These are phyloP conservation scores for Pedionomus torquatus DNA, from an alignment of 2,113 vertebrate genomes.

Conservation along the genomic window DNA sequence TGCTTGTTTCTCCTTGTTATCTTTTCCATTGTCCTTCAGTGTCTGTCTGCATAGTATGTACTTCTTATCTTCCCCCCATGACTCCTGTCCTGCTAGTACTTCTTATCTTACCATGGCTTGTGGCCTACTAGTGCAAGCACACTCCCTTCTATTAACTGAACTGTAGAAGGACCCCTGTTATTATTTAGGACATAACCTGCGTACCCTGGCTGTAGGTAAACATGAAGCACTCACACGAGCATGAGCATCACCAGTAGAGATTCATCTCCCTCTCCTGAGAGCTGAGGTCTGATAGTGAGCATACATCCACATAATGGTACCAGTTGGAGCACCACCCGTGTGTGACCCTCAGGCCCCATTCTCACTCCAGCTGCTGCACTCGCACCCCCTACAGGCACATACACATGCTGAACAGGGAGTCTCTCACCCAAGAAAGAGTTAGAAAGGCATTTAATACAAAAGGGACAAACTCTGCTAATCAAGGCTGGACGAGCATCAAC, in stretches of 20 bases:
- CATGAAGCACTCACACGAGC: accelerated
- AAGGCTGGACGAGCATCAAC: not conserved
- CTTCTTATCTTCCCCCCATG: too few relatives aligned
- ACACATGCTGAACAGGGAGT: not conserved
- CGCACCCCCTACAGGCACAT: accelerated
- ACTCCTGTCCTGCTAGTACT: too few relatives aligned
- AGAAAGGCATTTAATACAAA: not conserved
- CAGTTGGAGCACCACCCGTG: too few relatives aligned
- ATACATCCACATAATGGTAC: accelerated
- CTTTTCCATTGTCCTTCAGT: too few relatives aligned
- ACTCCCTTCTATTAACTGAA: too few relatives aligned
- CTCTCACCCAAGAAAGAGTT: not conserved
- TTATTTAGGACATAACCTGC: too few relatives aligned
- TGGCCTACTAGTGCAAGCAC: too few relatives aligned
- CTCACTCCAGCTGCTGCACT: not conserved
- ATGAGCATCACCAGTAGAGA: accelerated
- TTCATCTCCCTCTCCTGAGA: not conserved
- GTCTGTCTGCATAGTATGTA: too few relatives aligned
- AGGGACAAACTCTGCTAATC: not conserved
- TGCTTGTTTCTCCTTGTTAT: too few relatives aligned
- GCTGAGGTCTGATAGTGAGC: not conserved
- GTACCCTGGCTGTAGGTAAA: too few relatives aligned
- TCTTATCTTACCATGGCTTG: too few relatives aligned
- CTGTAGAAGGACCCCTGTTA: too few relatives aligned
- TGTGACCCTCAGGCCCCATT: not conserved